phyloP scores from a whole-genome alignment of 2,797 vertebrate species.

The Miichthys miiuy region DNA sequence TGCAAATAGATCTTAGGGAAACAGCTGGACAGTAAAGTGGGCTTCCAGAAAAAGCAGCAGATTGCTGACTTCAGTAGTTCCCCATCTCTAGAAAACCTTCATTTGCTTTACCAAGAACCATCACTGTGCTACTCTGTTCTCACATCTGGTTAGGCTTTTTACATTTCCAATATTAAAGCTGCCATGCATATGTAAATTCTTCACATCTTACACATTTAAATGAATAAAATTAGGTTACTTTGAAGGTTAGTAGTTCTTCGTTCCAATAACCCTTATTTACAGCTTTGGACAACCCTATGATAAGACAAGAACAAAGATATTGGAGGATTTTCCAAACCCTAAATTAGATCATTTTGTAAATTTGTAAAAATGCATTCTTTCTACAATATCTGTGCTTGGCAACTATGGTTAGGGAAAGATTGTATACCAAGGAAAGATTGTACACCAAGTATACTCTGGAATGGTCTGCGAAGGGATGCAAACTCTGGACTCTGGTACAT shows the following conservation, averaged over 20 bases:
- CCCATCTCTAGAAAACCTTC: not conserved
- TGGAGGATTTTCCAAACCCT: not conserved
- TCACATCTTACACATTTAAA: not conserved
- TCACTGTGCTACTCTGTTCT: not conserved
- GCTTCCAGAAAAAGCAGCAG: not conserved
- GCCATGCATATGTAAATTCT: not conserved
- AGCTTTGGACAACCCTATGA: not conserved
- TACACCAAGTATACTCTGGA: not conserved
- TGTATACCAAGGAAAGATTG: not conserved
- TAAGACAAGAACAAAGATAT: not conserved
- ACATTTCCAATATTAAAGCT: not conserved
- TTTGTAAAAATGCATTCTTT: not conserved
- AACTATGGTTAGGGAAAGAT: not conserved
- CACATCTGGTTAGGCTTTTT: not conserved
- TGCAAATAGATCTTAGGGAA: not conserved
- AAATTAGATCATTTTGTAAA: no score
- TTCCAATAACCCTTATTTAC: not conserved
- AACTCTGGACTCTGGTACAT: not conserved
- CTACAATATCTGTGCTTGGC: not conserved
- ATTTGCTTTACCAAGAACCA: slow-evolving; percentile 2
- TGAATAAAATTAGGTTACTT: not conserved
- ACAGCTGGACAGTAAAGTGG: not conserved
- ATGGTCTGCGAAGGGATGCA: not conserved
- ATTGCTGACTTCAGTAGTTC: not conserved
- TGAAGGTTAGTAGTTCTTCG: not conserved